These are phyloP conservation scores for Lepidostoma basale DNA, from an alignment of 1,140 invertebrate species.

Conservation along the genomic window DNA sequence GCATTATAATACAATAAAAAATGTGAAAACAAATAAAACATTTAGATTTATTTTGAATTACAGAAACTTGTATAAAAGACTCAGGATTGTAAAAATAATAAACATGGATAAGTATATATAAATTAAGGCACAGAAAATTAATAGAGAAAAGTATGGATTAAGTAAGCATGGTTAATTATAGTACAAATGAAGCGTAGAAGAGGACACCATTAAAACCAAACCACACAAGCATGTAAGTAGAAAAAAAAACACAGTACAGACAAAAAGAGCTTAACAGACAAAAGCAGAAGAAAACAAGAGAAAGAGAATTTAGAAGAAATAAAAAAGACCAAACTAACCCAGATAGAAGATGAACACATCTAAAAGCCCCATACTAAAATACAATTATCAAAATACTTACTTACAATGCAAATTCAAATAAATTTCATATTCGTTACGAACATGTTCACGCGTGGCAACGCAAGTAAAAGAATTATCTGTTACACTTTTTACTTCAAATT, in stretches of 20 bases:
- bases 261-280: neutral
- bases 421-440: slow-evolving; percentile 28
- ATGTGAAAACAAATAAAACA: too few species aligned
- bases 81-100: too few species aligned
- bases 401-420: slow-evolving; percentile 34
- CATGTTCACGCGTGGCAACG: slow-evolving; percentile 7
- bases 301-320: neutral
- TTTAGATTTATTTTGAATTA: too few species aligned
- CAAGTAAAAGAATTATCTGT: slow-evolving; percentile 31
- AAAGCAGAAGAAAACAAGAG: neutral
- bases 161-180: too few species aligned
- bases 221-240: slow-evolving; percentile 21
- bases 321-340: slow-evolving; percentile 18
- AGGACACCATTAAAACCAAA: slow-evolving; percentile 36
- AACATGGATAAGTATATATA: too few species aligned
- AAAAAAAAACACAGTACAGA: slow-evolving; percentile 6
- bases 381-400: slow-evolving; percentile 38
- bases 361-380: slow-evolving; percentile 26
- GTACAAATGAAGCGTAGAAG: too few species aligned
- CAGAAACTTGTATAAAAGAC: too few species aligned
- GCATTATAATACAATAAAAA: too few species aligned
- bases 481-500: slow-evolving; percentile 23
- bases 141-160: too few species aligned
- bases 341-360: slow-evolving; percentile 10
- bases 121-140: too few species aligned